phyloP scores from a whole-genome alignment of 2,797 vertebrate species.

The Sebastolobus alascanus region DNA sequence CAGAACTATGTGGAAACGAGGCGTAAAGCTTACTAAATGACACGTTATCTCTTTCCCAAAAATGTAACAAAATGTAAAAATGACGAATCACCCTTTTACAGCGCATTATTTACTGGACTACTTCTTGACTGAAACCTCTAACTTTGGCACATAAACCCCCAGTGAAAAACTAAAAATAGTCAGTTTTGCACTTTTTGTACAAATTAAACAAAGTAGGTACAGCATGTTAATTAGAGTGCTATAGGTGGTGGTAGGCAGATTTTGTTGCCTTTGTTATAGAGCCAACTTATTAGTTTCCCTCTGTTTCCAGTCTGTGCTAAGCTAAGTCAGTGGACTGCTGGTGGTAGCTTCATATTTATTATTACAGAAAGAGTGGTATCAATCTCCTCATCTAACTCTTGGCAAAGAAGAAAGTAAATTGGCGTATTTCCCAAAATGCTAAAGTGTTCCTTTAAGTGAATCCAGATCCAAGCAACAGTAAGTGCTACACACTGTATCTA shows the following conservation, averaged over 20 bases:
- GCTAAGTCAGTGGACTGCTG: neutral
- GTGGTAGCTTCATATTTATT: neutral
- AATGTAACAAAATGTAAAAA: neutral
- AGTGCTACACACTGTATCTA: neutral
- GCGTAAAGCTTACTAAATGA: neutral
- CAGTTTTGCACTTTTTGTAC: neutral
- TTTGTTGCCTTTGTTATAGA: neutral
- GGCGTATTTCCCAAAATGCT: neutral
- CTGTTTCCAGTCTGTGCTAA: neutral
- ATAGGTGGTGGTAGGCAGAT: neutral
- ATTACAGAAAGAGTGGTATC: neutral
- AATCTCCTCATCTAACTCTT: neutral
- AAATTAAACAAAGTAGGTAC: neutral
- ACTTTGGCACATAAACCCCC: neutral
- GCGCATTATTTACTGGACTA: neutral
- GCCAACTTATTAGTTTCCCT: neutral
- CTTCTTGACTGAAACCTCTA: neutral
- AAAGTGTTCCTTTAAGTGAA: neutral
- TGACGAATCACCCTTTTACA: too few relatives aligned
- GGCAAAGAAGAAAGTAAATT: neutral
- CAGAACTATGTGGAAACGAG: too few relatives aligned
- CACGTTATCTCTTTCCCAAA: neutral
- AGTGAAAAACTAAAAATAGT: neutral
- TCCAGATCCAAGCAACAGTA: neutral
- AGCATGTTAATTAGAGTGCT: neutral